Conservation (phyloP, 1,140 invertebrate genomes). For the Centruroides sculpturatus region DNA sequence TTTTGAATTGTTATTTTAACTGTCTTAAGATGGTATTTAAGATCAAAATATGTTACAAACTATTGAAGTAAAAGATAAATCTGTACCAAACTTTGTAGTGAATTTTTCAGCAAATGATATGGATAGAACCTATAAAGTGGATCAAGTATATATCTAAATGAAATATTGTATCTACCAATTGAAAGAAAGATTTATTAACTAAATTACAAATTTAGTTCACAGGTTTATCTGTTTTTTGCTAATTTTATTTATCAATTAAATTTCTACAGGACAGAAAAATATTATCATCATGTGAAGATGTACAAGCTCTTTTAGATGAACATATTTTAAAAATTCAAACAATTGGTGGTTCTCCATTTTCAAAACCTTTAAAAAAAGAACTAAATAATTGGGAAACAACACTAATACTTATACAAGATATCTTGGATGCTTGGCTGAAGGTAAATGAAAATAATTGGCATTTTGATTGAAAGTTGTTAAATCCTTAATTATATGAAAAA, state of each 20-base stretch:
- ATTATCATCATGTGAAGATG: conserved; percentile 75
- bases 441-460: neutral
- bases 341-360: conserved; percentile 85
- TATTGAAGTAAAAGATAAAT: too few relatives aligned
- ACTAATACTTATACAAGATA: conserved; percentile 75
- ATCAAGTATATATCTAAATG: neutral
- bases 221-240: neutral
- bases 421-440: conserved; percentile 71
- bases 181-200: neutral
- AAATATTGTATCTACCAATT: neutral
- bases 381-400: conserved; percentile 85
- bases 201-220: neutral
- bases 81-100: too few relatives aligned
- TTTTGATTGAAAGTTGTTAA: too few relatives aligned
- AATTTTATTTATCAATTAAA: neutral
- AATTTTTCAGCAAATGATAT: too few relatives aligned
- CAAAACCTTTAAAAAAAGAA: conserved; percentile 77
- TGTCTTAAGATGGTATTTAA: too few relatives aligned
- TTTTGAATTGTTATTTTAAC: too few relatives aligned
- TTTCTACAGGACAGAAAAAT: conserved; percentile 50
- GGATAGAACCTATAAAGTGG: too few relatives aligned
- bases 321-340: conserved; percentile 93
- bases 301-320: conserved; percentile 84
- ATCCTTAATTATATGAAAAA: too few relatives aligned
- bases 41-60: too few relatives aligned